These are phyloP conservation scores for Ophiodon elongatus DNA, from an alignment of 2,113 vertebrate species.

Conservation along the genomic window DNA sequence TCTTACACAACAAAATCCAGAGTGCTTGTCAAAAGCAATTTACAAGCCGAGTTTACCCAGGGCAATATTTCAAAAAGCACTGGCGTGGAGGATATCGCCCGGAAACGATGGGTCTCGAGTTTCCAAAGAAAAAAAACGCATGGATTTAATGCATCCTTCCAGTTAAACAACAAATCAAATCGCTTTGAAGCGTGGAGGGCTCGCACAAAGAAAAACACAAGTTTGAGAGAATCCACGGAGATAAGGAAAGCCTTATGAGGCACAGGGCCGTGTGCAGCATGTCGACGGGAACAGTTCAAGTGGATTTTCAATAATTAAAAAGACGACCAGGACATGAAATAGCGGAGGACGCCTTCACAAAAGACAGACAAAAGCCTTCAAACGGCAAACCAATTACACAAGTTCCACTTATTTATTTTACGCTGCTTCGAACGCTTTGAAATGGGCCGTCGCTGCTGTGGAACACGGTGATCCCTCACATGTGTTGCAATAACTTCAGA, in stretches of 20 bases:
- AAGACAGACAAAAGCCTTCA: background rate
- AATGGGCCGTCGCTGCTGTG: background rate
- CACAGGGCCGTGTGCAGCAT: background rate
- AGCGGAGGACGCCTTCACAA: background rate
- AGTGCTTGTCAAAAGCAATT: conserved; percentile 43
- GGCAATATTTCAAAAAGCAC: conserved; percentile 32
- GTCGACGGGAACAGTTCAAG: conserved; percentile 14
- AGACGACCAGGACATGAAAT: conserved; percentile 18
- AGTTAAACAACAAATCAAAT: conserved; percentile 32
- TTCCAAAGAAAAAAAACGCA: conserved; percentile 6
- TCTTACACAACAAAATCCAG: conserved; percentile 43
- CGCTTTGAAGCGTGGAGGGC: conserved; percentile 3
- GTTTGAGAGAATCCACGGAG: background rate
- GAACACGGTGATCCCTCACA: background rate
- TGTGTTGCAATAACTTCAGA: background rate
- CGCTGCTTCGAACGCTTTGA: background rate
- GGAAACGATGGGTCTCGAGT: conserved; percentile 25
- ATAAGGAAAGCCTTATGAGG: conserved; percentile 1
- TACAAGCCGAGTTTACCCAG: conserved; percentile 40
- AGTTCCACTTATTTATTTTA: background rate
- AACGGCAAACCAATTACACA: background rate
- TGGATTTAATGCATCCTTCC: conserved; percentile 25
- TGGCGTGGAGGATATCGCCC: conserved; percentile 25
- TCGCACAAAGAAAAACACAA: background rate
- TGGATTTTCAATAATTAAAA: conserved; percentile 20